Percentiles rank a stretch among this genome's conserved stretches.
These are phyloP conservation scores for Tipula confusa DNA, from an alignment of 2,888 invertebrate genomes.

Conservation along the genomic window DNA sequence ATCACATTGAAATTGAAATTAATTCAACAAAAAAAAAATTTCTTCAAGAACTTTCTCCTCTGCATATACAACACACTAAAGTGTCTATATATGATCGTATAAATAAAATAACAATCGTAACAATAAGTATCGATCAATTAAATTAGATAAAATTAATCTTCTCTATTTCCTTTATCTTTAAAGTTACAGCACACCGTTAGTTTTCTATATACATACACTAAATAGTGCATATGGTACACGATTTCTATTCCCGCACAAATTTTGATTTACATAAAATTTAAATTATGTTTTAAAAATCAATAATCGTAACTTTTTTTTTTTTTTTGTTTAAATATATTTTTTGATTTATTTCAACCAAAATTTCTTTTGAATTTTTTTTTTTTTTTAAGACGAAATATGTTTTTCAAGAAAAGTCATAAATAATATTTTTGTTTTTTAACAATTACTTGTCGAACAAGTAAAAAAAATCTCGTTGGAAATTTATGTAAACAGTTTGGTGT, in stretches of 20 bases:
- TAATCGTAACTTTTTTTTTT: neutral
- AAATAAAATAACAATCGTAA: neutral
- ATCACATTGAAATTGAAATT: neutral
- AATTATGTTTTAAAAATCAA: conserved; percentile 3
- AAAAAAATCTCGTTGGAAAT: neutral
- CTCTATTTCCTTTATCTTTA: neutral
- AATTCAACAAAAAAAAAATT: neutral
- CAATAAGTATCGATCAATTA: neutral
- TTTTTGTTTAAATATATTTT: too few relatives aligned
- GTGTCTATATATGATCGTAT: neutral
- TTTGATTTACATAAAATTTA: neutral
- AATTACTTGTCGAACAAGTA: neutral
- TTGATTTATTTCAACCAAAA: too few relatives aligned
- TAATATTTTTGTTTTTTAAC: neutral
- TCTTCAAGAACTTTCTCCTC: neutral
- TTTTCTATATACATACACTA: neutral
- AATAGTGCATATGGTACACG: neutral
- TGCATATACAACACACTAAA: neutral
- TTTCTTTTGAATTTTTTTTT: neutral
- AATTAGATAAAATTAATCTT: neutral
- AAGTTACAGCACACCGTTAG: neutral
- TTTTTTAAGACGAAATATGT: neutral
- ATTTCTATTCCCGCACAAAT: neutral
- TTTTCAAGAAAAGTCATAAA: neutral
- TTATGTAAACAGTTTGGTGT: neutral